Base-by-base conservation (phyloP, 2,888 invertebrate genomes). In the Helicoverpa assulta region DNA sequence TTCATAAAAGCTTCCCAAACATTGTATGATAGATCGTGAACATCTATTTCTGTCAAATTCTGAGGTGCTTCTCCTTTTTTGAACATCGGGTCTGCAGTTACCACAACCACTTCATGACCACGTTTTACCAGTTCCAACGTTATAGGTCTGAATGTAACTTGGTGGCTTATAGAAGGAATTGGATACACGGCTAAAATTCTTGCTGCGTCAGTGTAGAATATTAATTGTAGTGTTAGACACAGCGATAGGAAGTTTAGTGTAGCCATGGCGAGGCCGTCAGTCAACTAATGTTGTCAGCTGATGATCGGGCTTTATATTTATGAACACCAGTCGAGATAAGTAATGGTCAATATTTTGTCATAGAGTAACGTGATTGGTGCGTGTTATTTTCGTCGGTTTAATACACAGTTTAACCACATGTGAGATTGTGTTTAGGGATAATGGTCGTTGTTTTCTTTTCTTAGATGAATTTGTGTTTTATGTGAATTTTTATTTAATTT, bases 81-180 rank as follows among this genome's bases (percentile, higher is more conserved):
- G 29, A 83, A 90, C 6, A 80, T 85, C 1, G 94, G 92, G 65
- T 93, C 79, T 6, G 96, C 51, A 2, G 95, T 93, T 1, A 94
- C 76, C 0, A 94, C 85, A 0, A 91, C 86, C 0, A 96, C 71
- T 57, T 95, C 88, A 65, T 96, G 95, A 0, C 95, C 95, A 1
- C 91, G 85, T 59, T 79, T 87, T 0, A 87, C 85, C 10, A 96
- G 78, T 37, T 92, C 92, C n/a, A 88, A 83, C 0, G 89, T 87
- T 2, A 95, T 62, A 0, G 89, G 86, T 57, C 89, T 85, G 57
- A 88, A 93, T 1, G 90, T 88, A 0, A 92, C 75, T 80, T 95
- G 94, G 63, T 95, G 95, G 52, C 94, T 95, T 26, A 93, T 86
- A 0, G 93, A 91, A 0, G 94, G 88, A 0, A 87, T 1, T 4